Conservation (phyloP, 2,113 vertebrate species). For the Hippolais icterina region DNA sequence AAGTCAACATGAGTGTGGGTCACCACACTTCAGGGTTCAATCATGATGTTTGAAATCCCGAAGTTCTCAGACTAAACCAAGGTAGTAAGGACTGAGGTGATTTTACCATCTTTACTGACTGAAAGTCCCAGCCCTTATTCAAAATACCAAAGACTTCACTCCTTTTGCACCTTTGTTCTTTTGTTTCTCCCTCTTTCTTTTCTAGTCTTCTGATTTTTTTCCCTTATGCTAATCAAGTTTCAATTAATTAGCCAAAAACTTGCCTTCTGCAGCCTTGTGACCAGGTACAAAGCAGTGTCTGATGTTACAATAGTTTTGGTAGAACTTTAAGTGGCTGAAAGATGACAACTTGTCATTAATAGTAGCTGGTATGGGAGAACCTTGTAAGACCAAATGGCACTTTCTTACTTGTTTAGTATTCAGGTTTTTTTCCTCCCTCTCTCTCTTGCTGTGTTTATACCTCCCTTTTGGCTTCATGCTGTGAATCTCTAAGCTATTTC, state of each 20-base stretch:
- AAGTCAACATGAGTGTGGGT: neutral
- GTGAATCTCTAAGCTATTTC: neutral
- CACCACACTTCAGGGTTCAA: neutral
- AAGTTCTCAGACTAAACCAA: neutral
- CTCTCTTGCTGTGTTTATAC: neutral
- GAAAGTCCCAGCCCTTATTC: neutral
- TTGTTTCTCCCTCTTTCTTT: neutral
- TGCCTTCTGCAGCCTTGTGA: neutral
- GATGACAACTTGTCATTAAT: neutral
- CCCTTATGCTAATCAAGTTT: neutral
- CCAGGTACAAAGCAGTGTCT: neutral
- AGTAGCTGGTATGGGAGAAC: neutral
- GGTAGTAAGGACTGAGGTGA: neutral
- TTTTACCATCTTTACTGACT: neutral
- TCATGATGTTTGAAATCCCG: neutral
- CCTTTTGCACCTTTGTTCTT: neutral
- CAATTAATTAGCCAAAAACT: neutral
- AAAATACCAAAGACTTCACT: neutral
- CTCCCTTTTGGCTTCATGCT: neutral
- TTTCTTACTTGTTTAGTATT: neutral
- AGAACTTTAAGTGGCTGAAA: neutral
- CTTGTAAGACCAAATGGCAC: neutral
- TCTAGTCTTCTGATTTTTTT: neutral
- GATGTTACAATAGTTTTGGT: neutral
- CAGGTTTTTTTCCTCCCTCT: neutral